Base-by-base conservation (phyloP, 2,888 invertebrate genomes). In the Parthenolecanium corni region DNA sequence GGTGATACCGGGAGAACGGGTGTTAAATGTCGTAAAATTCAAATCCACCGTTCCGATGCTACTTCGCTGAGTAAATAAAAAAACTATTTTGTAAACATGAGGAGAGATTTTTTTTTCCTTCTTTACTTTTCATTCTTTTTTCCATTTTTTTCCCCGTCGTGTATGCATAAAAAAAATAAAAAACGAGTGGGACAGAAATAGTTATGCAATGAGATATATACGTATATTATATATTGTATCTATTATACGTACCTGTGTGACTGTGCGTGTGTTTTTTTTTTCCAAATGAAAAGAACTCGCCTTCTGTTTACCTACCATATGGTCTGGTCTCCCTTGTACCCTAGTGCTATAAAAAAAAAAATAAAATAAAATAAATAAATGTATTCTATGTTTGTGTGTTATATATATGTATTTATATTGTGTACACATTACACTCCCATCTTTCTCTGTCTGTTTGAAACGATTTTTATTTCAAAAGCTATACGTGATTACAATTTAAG, bases 161-260 rank as follows among this genome's bases (percentile, higher is more conserved):
- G n/a, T n/a, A n/a, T n/a, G n/a, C n/a, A n/a, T n/a, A n/a, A n/a
- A n/a, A n/a, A n/a, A n/a, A n/a, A 49, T 12, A 4, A 4, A 18
- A 3, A 14, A 49, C 49, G 23, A 49, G 21, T 20, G 20, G 18
- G 49, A 49, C 3, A 49, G 23, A 18, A 6, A 49, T 49, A 49
- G 49, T 49, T 49, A 49, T 21, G 49, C 49, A 21, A 49, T 21
- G 44, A 44, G n/a, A n/a, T n/a, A n/a, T n/a, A n/a, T 21, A 49
- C 23, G 23, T 49, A 21, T 42, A n/a, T n/a, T n/a, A n/a, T n/a
- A n/a, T n/a, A n/a, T n/a, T n/a, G n/a, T n/a, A n/a, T n/a, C n/a
- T n/a, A n/a, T n/a, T n/a, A n/a, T n/a, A n/a, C n/a, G n/a, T n/a
- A n/a, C n/a, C n/a, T n/a, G n/a, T n/a, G n/a, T n/a, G n/a, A n/a